Conservation (phyloP, 2,888 invertebrate genomes). For the Amiota communis region DNA sequence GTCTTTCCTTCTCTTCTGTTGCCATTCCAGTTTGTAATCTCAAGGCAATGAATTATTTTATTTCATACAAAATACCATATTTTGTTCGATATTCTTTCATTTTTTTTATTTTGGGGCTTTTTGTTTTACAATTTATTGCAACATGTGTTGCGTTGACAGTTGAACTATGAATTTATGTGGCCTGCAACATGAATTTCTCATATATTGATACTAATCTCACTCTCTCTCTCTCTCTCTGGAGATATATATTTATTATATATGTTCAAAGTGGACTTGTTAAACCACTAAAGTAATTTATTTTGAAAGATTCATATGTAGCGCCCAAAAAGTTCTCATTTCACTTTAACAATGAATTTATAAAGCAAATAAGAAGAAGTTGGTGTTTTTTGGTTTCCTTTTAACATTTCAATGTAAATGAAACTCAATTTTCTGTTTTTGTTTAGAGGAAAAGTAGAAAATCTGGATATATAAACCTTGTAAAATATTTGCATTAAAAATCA, state of each 20-base stretch:
- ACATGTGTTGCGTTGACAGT: conserved; percentile 21
- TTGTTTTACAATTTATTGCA: conserved; percentile 15
- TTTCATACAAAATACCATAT: background rate
- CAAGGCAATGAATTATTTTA: conserved; percentile 18
- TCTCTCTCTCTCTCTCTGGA: too few species aligned
- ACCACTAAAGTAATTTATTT: too few species aligned
- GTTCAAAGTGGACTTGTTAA: too few species aligned
- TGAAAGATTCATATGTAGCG: too few species aligned
- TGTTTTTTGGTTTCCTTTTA: too few species aligned
- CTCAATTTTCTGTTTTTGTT: background rate
- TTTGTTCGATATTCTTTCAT: background rate
- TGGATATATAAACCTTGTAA: background rate
- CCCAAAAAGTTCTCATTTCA: too few species aligned
- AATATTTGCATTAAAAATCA: conserved; percentile 29
- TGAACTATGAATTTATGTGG: conserved; percentile 11
- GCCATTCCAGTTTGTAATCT: background rate
- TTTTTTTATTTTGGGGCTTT: background rate
- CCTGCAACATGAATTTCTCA: too few species aligned
- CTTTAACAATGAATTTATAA: background rate
- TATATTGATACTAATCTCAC: too few species aligned
- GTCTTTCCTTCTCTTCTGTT: background rate
- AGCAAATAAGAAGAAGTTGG: background rate
- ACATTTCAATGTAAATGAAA: background rate
- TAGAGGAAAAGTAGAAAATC: background rate
- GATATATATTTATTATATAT: too few species aligned